A percentile compares a stretch with the other conserved stretches of the same genome.
These are phyloP conservation scores for Leguminivora glycinivorella DNA, from an alignment of 1,140 invertebrate species.

Conservation along the genomic window DNA sequence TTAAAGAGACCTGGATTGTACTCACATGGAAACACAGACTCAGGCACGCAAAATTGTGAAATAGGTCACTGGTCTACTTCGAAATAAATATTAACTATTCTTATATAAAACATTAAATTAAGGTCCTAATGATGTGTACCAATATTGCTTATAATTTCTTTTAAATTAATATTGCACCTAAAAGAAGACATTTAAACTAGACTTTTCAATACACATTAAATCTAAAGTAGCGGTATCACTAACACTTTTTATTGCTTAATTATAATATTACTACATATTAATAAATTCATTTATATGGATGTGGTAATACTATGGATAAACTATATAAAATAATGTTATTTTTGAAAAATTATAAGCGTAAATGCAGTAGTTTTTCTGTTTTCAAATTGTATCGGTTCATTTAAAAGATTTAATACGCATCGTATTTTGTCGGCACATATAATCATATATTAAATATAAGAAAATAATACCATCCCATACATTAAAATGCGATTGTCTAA, in stretches of 20 bases:
- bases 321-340: neutral
- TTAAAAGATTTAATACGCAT: no score
- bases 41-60: no score
- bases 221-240: conserved; percentile 68
- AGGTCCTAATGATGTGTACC: conserved; percentile 60
- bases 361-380: neutral
- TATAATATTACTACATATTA: conserved; percentile 47
- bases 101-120: conserved; percentile 34
- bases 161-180: conserved; percentile 69
- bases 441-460: no score
- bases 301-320: conserved; percentile 30
- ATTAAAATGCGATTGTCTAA: no score
- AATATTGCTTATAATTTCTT: conserved; percentile 65
- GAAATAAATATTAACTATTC: conserved; percentile 26
- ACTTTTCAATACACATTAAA: conserved; percentile 40
- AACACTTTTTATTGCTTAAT: conserved; percentile 73
- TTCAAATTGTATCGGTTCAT: neutral
- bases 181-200: conserved; percentile 41
- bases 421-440: no score
- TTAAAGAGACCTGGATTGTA: no score
- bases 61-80: neutral
- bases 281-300: conserved; percentile 67
- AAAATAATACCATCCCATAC: no score
- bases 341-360: neutral
- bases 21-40: no score